These are phyloP conservation scores for Phlogophora meticulosa DNA, from an alignment of 2,888 invertebrate genomes.

Conservation along the genomic window DNA sequence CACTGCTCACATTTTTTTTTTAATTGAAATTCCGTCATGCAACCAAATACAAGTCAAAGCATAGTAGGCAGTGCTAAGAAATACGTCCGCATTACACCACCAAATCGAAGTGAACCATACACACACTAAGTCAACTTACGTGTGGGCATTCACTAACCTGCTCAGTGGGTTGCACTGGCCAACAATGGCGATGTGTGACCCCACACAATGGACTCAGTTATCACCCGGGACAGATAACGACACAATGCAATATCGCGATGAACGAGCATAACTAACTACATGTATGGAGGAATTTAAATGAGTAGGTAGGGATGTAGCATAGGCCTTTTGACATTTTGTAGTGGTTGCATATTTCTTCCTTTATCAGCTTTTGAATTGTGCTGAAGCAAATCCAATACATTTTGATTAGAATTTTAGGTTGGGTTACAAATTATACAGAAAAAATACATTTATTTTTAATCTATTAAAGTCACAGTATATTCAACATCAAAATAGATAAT, in stretches of 20 bases:
- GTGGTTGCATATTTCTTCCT: no score
- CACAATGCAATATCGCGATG: conserved; percentile 46
- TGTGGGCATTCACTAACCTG: conserved; percentile 24
- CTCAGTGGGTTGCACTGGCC: conserved; percentile 17
- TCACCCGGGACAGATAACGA: conserved; percentile 48
- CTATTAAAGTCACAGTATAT: no score
- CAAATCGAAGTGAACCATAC: conserved; percentile 3
- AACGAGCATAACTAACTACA: conserved; percentile 18
- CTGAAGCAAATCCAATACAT: no score
- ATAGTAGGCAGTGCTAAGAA: neutral
- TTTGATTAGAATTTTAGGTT: no score
- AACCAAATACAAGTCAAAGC: neutral
- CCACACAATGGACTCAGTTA: conserved; percentile 68
- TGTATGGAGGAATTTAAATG: neutral
- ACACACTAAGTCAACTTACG: conserved; percentile 10
- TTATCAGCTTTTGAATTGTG: no score
- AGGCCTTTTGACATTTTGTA: no score
- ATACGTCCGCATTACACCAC: neutral
- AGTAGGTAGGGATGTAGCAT: neutral
- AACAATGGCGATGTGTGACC: conserved; percentile 60
- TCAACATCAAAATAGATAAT: no score
- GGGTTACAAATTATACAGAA: no score
- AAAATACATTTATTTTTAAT: no score
- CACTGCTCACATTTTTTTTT: no score
- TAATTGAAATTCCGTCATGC: neutral